Evolutionary conservation across 2,113 vertebrate species (phyloP), one percentile per base, ranked within the genome.

Genomic region (Mungos mungo): DNA sequence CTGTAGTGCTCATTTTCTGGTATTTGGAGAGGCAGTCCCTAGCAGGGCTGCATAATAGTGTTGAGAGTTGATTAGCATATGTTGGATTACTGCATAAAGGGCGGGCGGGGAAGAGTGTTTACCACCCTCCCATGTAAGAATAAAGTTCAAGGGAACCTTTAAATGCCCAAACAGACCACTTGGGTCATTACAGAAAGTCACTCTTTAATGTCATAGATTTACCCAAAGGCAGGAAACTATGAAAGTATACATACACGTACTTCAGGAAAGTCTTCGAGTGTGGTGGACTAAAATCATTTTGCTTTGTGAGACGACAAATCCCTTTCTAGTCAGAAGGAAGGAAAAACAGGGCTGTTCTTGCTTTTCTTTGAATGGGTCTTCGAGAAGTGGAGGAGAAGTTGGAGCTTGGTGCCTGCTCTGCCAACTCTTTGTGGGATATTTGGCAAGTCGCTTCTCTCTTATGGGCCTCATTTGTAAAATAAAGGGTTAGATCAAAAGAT

Each of bases 171-270:
- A 76, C 41, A 86, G 68, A 57, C 86, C 47, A 82, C 60, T 57
- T 72, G 71, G 69, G 79, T 93, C 95, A 91, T 83, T 72, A 96
- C 6, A 92, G 76, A 66, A 83, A 96, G 45, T 68, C 87, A 72
- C 77, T 96, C 54, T 97, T 93, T 96, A 97, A 95, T 88, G 60
- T 90, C 92, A 76, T 35, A 18, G 93, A 79, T 97, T 93, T 96
- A 97, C 57, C 50, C 6, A 0, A 89, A 96, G 88, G 88, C 27
- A 92, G 87, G 57, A 91, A 96, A 86, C 57, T 92, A 65, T 31
- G 18, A 50, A 95, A 96, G 31, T 47, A 77, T 50, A 50, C 14
- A 33, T 29, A 45, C 10, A 12, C 4, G 7, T 88, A 60, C 80
- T 95, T 83, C 86, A 71, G 81, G 90, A 93, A 91, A 87, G 50